Percentiles rank a stretch among this genome's conserved stretches.
Evolutionary conservation across 2,888 invertebrate genomes (phyloP).

Genomic region (Thereva unica): DNA sequence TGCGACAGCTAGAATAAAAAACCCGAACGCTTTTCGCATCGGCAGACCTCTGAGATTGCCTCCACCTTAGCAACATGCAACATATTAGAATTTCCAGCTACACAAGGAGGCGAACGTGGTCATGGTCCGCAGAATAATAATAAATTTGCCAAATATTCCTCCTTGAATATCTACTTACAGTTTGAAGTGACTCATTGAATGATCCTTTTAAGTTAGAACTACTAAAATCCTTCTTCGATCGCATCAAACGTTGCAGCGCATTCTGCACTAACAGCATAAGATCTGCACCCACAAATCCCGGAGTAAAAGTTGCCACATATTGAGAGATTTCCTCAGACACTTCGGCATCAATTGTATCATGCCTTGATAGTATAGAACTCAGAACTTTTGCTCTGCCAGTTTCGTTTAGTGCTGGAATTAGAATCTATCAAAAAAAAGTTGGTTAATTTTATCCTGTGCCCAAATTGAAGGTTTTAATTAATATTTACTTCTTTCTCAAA

Average conservation of each 20-base stretch:
- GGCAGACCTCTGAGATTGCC: too few species aligned
- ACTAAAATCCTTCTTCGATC: not conserved
- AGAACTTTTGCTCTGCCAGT: constrained; percentile 58
- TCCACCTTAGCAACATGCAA: too few species aligned
- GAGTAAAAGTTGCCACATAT: constrained; percentile 59
- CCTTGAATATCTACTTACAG: constrained; percentile 18
- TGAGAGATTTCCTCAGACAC: constrained; percentile 39
- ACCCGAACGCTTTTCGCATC: too few species aligned
- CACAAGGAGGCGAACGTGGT: too few species aligned
- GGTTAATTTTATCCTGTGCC: not conserved
- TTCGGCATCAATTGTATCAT: not conserved
- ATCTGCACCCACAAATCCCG: constrained; percentile 65
- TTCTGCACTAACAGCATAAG: constrained; percentile 59
- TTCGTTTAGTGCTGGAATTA: constrained; percentile 59
- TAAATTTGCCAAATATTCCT: too few species aligned
- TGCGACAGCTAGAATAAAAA: too few species aligned
- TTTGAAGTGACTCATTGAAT: constrained; percentile 21
- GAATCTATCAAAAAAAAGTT: constrained; percentile 50
- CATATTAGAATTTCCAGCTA: too few species aligned
- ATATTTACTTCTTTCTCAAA: constrained; percentile 61
- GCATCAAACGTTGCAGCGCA: constrained; percentile 47
- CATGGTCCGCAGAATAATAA: too few species aligned
- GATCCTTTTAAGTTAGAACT: not conserved
- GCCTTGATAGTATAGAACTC: not conserved
- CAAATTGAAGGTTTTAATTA: constrained; percentile 8